phyloP scores from a whole-genome alignment of 2,113 vertebrate genomes.

The Cyphomyrus discorhynchus region DNA sequence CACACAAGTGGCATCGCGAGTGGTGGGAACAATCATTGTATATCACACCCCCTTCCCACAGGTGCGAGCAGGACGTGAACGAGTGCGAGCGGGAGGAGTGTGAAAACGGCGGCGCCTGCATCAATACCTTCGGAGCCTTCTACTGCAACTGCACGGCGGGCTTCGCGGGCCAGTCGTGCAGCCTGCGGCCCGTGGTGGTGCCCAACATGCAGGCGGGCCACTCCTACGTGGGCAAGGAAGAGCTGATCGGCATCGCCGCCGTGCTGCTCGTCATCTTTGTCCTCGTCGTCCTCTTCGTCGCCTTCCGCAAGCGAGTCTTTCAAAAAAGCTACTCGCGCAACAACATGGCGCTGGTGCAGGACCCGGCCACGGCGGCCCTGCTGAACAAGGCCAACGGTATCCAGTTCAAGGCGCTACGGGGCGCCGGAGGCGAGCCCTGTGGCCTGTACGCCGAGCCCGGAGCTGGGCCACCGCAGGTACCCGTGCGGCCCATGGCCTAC shows the following conservation, averaged over 20 bases:
- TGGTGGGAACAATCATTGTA: background rate
- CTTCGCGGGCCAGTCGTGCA: conserved; percentile 82
- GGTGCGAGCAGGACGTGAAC: conserved; percentile 87
- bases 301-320: conserved; percentile 94
- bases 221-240: conserved; percentile 86
- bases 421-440: conserved; percentile 75
- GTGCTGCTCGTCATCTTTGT: conserved; percentile 84
- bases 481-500: conserved; percentile 91
- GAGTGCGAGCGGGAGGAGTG: conserved; percentile 88
- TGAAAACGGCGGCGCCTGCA: conserved; percentile 82
- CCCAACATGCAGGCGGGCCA: conserved; percentile 95
- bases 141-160: conserved; percentile 90
- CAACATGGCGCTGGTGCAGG: conserved; percentile 87
- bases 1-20: background rate
- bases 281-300: conserved; percentile 78
- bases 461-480: conserved; percentile 77
- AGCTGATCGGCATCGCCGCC: conserved; percentile 84
- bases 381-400: conserved; percentile 88
- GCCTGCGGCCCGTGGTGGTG: conserved; percentile 82
- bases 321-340: conserved; percentile 89
- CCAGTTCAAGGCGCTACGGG: conserved; percentile 76
- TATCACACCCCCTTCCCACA: conserved; percentile 39
- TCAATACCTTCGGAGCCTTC: conserved; percentile 89
- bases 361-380: conserved; percentile 84
- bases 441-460: conserved; percentile 80